Conservation (phyloP, 2,113 vertebrate species). For the Tringa solitaria region DNA sequence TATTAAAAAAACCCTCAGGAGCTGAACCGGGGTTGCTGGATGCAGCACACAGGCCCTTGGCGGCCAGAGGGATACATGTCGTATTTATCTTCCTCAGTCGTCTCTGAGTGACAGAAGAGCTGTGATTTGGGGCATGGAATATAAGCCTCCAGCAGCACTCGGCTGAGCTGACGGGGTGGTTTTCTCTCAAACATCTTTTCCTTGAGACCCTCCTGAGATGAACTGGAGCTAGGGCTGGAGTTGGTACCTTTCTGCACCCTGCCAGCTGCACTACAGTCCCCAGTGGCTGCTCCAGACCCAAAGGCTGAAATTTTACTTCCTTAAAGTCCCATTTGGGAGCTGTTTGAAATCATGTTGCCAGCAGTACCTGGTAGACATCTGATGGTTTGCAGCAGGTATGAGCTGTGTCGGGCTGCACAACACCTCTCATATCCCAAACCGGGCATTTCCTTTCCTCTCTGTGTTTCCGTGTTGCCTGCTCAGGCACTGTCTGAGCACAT, state of each 20-base stretch:
- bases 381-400: background rate
- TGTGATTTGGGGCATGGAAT: background rate
- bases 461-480: accelerated
- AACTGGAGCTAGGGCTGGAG: background rate
- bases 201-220: background rate
- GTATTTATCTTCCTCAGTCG: background rate
- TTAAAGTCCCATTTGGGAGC: background rate
- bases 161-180: accelerated
- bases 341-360: background rate
- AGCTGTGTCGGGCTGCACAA: background rate
- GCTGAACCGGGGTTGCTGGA: background rate
- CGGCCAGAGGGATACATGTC: background rate
- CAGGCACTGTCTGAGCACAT: background rate
- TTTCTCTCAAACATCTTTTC: background rate
- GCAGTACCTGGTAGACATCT: background rate
- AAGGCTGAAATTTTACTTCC: background rate
- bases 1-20: background rate
- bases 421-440: background rate
- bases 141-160: background rate
- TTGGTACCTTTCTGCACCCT: background rate
- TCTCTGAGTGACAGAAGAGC: background rate
- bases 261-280: background rate
- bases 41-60: background rate
- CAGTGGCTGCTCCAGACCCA: background rate
- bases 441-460: background rate